Base-by-base conservation (phyloP, 2,113 vertebrate species). In the Crotalus horridus region DNA sequence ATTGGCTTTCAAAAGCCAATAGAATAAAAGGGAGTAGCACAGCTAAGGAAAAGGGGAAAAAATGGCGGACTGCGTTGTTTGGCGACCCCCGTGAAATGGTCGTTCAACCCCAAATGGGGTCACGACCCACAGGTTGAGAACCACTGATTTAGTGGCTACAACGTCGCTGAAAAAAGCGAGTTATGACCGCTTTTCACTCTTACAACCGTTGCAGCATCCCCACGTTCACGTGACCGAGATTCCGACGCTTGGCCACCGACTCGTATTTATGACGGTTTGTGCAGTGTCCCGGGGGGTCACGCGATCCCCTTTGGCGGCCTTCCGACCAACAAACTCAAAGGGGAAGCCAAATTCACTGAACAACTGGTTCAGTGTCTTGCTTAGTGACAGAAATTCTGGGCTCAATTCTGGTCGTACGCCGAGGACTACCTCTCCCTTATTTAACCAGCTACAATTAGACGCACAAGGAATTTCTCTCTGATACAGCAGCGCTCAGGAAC, bases 301-400 rank as follows among this genome's bases (percentile, higher is more conserved):
- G 1, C 1, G 61, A 64, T 64, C 12, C 26, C 1, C 11, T 8
- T 5, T 1, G n/a, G 26, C 0, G 11, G 2, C 61, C 4, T 5
- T 2, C 26, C 1, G 11, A 64, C 11, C 1, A 64, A 3, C 26
- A 5, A 64, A 64, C 3, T 64, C 61, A 5, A 64, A 0, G 1
- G 26, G 26, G 26, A 13, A 64, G 4, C 3, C 61, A n/a, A 11
- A 13, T n/a, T 64, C 61, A 4, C 26, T 64, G 29, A 64, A 64
- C 26, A 12, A 64, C 26, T 0, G 61, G 46, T 48, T 48, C 46
- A n/a, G 13, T n/a, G 61, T 13, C 26, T 8, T 11, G 2, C 11
- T 64, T 64, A n/a, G 61, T 12, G 11, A 64, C 26, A n/a, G 4
- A 64, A n/a, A 13, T n/a, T 13, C 26, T 12, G 61, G 3, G 26